Conservation (phyloP, 1,140 invertebrate genomes). For the Oppia nitens region DNA sequence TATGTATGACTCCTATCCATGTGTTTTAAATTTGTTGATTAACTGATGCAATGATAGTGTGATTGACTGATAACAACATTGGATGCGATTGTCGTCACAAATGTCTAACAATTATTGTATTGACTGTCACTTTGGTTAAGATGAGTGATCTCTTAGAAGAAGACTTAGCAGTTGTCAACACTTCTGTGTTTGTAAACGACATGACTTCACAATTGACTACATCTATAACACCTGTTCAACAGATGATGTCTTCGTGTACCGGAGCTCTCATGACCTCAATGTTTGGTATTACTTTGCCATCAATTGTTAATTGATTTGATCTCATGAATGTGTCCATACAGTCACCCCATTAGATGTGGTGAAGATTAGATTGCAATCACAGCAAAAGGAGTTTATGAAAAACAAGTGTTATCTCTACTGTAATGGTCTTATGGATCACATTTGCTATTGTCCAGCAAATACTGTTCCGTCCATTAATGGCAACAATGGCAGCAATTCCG, state of each 20-base stretch:
- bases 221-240: conserved; percentile 57
- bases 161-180: too few species aligned
- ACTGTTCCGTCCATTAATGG: too few species aligned
- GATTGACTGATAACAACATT: too few species aligned
- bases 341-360: conserved; percentile 97
- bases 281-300: conserved; percentile 42
- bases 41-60: too few species aligned
- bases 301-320: conserved; percentile 9
- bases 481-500: neutral
- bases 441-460: conserved; percentile 80
- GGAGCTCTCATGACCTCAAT: conserved; percentile 75
- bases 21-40: too few species aligned
- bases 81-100: too few species aligned
- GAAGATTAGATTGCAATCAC: conserved; percentile 88
- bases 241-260: conserved; percentile 71
- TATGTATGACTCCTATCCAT: too few species aligned
- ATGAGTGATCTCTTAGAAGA: too few species aligned
- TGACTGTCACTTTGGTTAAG: too few species aligned
- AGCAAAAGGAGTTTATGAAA: conserved; percentile 59
- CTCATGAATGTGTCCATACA: conserved; percentile 34
- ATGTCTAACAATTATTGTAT: too few species aligned
- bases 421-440: conserved; percentile 97
- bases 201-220: neutral
- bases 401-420: conserved; percentile 91
- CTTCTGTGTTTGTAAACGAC: too few species aligned